A percentile compares a stretch with the other conserved stretches of the same genome.
phyloP scores from a whole-genome alignment of 2,888 invertebrate species.

The Pinctada fucata region DNA sequence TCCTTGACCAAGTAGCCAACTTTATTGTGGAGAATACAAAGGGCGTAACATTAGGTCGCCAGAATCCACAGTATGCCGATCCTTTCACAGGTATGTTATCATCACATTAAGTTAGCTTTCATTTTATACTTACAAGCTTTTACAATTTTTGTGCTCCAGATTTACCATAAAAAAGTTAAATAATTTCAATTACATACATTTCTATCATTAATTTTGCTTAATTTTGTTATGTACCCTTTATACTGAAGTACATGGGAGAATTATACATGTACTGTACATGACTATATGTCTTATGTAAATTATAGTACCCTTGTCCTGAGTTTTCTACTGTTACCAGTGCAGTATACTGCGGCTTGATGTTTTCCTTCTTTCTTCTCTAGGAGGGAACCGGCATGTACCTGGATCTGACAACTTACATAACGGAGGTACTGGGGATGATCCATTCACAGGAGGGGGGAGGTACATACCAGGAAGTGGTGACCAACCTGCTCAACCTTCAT shows the following conservation, averaged over 20 bases:
- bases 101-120: background rate
- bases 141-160: background rate
- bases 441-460: slow-evolving; percentile 77
- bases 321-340: too few relatives aligned
- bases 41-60: slow-evolving; percentile 74
- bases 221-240: too few relatives aligned
- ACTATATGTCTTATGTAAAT: too few relatives aligned
- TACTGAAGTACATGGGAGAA: too few relatives aligned
- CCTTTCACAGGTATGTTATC: slow-evolving; percentile 81
- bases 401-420: slow-evolving; percentile 56
- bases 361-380: slow-evolving; percentile 48
- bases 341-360: too few relatives aligned
- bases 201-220: too few relatives aligned
- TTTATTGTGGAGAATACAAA: slow-evolving; percentile 91
- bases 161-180: background rate
- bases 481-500: slow-evolving; percentile 2
- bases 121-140: background rate
- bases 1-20: slow-evolving; percentile 92
- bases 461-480: slow-evolving; percentile 44
- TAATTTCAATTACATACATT: too few relatives aligned
- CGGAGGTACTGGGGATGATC: slow-evolving; percentile 67
- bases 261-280: too few relatives aligned
- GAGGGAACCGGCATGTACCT: slow-evolving; percentile 84
- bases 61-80: slow-evolving; percentile 76
- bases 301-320: too few relatives aligned